Evolutionary conservation across 2,113 vertebrate species (phyloP).

Genomic region (Ophthalmolycus amberensis): DNA sequence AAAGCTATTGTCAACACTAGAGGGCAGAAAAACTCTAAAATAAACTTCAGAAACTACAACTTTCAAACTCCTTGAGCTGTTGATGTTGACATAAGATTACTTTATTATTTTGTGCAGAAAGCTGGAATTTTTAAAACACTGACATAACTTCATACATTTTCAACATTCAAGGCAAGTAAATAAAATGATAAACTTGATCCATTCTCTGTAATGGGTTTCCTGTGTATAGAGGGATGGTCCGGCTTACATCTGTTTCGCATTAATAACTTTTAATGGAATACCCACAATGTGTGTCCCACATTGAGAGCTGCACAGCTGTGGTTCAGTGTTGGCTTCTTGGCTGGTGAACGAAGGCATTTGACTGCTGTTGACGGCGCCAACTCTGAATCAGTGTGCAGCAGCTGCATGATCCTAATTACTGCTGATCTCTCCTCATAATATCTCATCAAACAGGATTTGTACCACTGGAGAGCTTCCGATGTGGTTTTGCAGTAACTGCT

Average conservation of each 20-base stretch:
- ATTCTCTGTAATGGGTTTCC: background rate
- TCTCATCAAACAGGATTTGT: slow-evolving; percentile 38
- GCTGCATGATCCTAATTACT: slow-evolving; percentile 48
- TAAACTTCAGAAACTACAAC: background rate
- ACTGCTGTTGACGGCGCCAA: slow-evolving; percentile 38
- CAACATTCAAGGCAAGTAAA: background rate
- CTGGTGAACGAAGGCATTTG: slow-evolving; percentile 24
- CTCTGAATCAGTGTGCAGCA: slow-evolving; percentile 47
- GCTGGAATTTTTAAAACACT: background rate
- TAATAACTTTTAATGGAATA: background rate
- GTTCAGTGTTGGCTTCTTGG: background rate
- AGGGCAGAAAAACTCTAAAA: background rate
- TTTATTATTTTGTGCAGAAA: background rate
- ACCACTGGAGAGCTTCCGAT: background rate
- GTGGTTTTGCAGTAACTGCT: background rate
- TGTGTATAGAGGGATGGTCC: background rate
- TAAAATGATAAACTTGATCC: background rate
- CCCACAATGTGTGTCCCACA: background rate
- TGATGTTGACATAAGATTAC: no score
- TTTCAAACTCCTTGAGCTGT: background rate
- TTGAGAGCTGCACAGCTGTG: slow-evolving; percentile 45
- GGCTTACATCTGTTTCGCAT: background rate
- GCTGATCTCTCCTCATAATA: slow-evolving; percentile 20
- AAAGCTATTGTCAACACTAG: background rate
- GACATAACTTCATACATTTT: background rate